A percentile compares a stretch with the other conserved stretches of the same genome.
phyloP scores from a whole-genome alignment of 1,140 invertebrate species.

The Reticulitermes speratus region DNA sequence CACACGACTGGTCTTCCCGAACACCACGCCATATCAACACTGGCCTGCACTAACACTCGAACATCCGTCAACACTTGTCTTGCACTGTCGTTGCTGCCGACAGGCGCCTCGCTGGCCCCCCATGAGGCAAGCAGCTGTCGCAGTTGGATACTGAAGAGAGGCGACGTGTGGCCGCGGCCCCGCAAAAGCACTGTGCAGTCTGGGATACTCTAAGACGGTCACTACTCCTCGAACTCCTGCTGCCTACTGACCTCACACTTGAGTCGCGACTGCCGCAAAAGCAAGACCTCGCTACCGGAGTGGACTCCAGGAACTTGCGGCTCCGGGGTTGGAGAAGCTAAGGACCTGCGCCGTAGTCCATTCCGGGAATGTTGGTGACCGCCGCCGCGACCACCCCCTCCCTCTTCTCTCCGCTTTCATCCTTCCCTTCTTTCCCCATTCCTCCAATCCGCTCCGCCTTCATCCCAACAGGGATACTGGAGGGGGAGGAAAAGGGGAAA shows the following conservation, averaged over 20 bases:
- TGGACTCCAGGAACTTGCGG: conserved; percentile 26
- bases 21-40: conserved; percentile 13
- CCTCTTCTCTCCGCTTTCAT: conserved; percentile 25
- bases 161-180: not conserved
- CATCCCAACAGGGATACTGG: conserved; percentile 24
- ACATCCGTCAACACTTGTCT: not conserved
- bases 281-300: conserved; percentile 26
- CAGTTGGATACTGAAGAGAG: no score
- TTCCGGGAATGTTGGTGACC: conserved; percentile 26
- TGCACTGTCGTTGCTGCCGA: not conserved
- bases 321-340: conserved; percentile 27
- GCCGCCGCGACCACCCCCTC: conserved; percentile 13
- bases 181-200: not conserved
- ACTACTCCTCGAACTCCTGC: not conserved
- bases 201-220: not conserved
- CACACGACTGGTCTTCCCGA: not conserved
- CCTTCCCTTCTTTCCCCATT: conserved; percentile 29
- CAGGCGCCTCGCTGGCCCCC: conserved; percentile 3
- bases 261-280: conserved; percentile 22
- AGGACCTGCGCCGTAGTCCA: conserved; percentile 27
- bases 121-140: not conserved
- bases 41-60: not conserved
- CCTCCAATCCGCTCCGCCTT: conserved; percentile 35
- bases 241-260: conserved; percentile 25
- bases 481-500: conserved; percentile 33